phyloP scores from a whole-genome alignment of 2,797 vertebrate species.

The Argentina silus region DNA sequence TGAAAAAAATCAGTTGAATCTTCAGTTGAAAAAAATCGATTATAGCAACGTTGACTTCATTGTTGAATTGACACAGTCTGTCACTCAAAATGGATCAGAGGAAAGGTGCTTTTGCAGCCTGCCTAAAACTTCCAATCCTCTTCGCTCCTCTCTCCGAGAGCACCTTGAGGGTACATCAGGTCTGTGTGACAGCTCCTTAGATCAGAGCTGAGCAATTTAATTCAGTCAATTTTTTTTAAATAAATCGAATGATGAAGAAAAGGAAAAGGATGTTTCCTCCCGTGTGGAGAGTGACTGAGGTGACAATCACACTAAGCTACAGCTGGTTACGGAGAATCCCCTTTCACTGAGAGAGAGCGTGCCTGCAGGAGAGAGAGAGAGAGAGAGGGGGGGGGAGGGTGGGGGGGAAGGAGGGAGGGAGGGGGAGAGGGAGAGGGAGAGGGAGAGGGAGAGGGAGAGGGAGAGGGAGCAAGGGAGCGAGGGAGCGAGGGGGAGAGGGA shows the following conservation, averaged over 20 bases:
- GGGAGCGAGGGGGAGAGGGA: conserved; percentile 29
- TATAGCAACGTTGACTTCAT: conserved; percentile 12
- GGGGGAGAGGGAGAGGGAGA: conserved; percentile 28
- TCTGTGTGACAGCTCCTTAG: conserved; percentile 35
- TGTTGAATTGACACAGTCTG: conserved; percentile 10
- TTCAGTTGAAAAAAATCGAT: not conserved
- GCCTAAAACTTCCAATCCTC: conserved; percentile 54
- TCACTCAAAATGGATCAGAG: conserved; percentile 21
- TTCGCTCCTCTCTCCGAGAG: conserved; percentile 17
- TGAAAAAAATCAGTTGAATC: not conserved
- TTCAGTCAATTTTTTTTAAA: conserved; percentile 18
- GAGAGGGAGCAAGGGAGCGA: conserved; percentile 14
- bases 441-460: conserved; percentile 7
- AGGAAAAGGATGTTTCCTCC: conserved; percentile 21
- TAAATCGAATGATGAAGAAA: conserved; percentile 40
- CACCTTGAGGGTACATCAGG: conserved; percentile 46
- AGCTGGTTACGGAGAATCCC: conserved; percentile 60
- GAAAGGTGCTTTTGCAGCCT: conserved; percentile 35
- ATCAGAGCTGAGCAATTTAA: conserved; percentile 17
- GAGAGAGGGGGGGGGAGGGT: not conserved
- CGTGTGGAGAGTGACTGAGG: conserved; percentile 8
- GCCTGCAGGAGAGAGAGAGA: conserved; percentile 25
- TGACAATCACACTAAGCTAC: conserved; percentile 54
- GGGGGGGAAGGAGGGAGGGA: conserved; percentile 1
- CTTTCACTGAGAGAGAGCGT: conserved; percentile 44